Conservation (phyloP, 2,888 invertebrate genomes). For the Epiblema foenella region DNA sequence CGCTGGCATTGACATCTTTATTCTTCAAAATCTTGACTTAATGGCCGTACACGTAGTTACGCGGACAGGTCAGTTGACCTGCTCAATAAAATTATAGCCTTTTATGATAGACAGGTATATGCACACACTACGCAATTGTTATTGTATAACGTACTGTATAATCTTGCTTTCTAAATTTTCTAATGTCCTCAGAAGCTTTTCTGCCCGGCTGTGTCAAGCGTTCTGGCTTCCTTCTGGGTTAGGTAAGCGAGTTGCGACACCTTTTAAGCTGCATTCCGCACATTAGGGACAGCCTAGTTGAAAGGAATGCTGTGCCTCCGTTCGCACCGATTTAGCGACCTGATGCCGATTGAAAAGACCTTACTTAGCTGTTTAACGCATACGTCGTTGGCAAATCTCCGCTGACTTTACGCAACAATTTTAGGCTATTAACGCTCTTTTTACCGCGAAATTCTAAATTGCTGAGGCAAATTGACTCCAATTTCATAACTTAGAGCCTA, state of each 20-base stretch:
- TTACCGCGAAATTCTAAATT: slow-evolving; percentile 18
- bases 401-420: slow-evolving; percentile 24
- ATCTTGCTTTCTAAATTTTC: slow-evolving; percentile 30
- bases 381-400: slow-evolving; percentile 36
- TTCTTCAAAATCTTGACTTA: no score
- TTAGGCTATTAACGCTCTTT: slow-evolving; percentile 35
- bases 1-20: neutral
- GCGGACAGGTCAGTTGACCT: no score
- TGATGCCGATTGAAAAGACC: slow-evolving; percentile 42
- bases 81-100: slow-evolving; percentile 1
- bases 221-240: slow-evolving; percentile 32
- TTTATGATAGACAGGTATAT: neutral
- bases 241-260: slow-evolving; percentile 40
- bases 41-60: no score
- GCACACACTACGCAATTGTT: neutral
- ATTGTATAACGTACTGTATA: neutral
- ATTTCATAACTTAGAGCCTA: slow-evolving; percentile 4
- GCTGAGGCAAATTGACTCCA: slow-evolving; percentile 24
- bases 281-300: slow-evolving; percentile 42
- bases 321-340: slow-evolving; percentile 33
- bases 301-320: slow-evolving; percentile 40
- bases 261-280: slow-evolving; percentile 39
- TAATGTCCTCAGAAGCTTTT: slow-evolving; percentile 25
- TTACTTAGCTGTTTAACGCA: slow-evolving; percentile 34
- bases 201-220: slow-evolving; percentile 16